phyloP scores from a whole-genome alignment of 2,888 invertebrate genomes.

The Lycaena phlaeas region DNA sequence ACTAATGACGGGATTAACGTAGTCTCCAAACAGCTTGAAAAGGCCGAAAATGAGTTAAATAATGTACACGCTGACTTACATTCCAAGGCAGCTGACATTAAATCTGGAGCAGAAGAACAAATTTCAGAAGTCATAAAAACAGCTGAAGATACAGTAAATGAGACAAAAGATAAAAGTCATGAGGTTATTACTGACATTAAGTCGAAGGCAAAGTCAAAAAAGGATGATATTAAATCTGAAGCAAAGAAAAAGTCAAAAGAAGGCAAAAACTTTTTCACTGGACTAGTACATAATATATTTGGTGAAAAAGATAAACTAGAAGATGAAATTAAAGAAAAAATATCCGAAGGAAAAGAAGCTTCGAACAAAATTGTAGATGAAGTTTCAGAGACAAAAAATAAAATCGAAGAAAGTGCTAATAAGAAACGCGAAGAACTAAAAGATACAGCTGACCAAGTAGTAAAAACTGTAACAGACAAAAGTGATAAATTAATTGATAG shows the following conservation, averaged over 20 bases:
- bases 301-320: slow-evolving; percentile 63
- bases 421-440: slow-evolving; percentile 35
- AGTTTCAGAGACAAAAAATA: slow-evolving; percentile 43
- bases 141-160: slow-evolving; percentile 39
- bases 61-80: slow-evolving; percentile 34
- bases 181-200: slow-evolving; percentile 30
- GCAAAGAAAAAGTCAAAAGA: slow-evolving; percentile 59
- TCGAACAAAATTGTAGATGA: slow-evolving; percentile 44
- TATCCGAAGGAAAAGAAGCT: slow-evolving; percentile 46
- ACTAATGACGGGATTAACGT: slow-evolving; percentile 14
- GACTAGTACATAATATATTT: slow-evolving; percentile 57
- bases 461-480: slow-evolving; percentile 22
- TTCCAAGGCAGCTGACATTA: slow-evolving; percentile 38
- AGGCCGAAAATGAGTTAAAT: slow-evolving; percentile 34
- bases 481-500: slow-evolving; percentile 6
- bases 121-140: slow-evolving; percentile 35
- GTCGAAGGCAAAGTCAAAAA: slow-evolving; percentile 31
- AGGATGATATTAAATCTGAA: slow-evolving; percentile 28
- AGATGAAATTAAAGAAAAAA: slow-evolving; percentile 49
- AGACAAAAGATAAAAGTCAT: slow-evolving; percentile 41
- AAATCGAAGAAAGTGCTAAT: slow-evolving; percentile 34
- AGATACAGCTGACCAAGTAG: slow-evolving; percentile 26
- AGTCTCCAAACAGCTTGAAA: slow-evolving; percentile 26
- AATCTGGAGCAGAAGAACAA: slow-evolving; percentile 34
- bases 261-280: slow-evolving; percentile 58